Percentiles rank a stretch among this genome's conserved stretches.
phyloP scores from a whole-genome alignment of 35 echinoderm and acorn worm species.

The Apostichopus californicus region DNA sequence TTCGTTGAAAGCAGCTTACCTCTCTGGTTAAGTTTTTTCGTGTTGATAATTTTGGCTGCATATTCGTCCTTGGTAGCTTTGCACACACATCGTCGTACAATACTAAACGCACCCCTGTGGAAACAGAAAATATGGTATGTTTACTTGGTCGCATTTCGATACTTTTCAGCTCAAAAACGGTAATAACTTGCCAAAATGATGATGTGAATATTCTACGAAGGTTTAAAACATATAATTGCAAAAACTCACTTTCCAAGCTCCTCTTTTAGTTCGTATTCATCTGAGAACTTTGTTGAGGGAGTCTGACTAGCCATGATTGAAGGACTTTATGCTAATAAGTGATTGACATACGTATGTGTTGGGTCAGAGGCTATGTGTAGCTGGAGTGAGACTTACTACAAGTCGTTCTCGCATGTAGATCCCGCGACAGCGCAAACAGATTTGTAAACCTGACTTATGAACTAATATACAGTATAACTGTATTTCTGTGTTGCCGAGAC shows the following conservation, averaged over 20 bases:
- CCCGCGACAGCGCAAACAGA: too few relatives aligned
- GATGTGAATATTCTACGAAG: slow-evolving; percentile 32
- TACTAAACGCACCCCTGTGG: slow-evolving; percentile 92
- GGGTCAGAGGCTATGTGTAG: neutral
- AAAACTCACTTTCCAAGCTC: slow-evolving; percentile 91
- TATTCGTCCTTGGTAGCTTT: slow-evolving; percentile 79
- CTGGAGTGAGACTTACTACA: slow-evolving; percentile 5
- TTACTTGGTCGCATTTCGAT: slow-evolving; percentile 19
- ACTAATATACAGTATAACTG: too few relatives aligned
- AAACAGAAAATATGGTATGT: slow-evolving; percentile 54
- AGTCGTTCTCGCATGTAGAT: neutral
- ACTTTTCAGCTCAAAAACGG: neutral
- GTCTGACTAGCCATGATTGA: slow-evolving; percentile 75
- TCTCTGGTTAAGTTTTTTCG: slow-evolving; percentile 85
- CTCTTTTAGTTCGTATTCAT: slow-evolving; percentile 92
- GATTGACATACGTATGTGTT: slow-evolving; percentile 46
- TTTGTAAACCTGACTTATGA: too few relatives aligned
- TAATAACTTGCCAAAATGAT: neutral
- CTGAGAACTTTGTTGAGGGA: slow-evolving; percentile 74
- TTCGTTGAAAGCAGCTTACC: slow-evolving; percentile 55
- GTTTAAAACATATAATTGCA: slow-evolving; percentile 12
- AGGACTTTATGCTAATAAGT: slow-evolving; percentile 46
- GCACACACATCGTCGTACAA: slow-evolving; percentile 86
- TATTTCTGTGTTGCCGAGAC: too few relatives aligned
- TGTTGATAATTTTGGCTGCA: slow-evolving; percentile 97